A percentile compares a stretch with the other conserved stretches of the same genome.
These are phyloP conservation scores for Enteromius thamalakanensis DNA, from an alignment of 2,797 vertebrate genomes.

Conservation along the genomic window DNA sequence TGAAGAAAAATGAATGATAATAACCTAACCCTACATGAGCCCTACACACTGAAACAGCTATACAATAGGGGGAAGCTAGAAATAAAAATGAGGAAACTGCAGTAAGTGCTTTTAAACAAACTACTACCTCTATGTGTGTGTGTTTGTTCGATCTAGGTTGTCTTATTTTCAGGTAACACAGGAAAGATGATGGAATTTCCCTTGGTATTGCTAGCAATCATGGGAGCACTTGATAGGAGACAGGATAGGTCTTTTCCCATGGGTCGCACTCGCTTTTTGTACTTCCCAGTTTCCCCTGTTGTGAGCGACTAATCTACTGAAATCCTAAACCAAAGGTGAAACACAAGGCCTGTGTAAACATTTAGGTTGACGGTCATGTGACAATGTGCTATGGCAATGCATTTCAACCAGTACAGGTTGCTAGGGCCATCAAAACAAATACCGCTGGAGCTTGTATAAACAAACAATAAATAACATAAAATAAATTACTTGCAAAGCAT, in stretches of 20 bases:
- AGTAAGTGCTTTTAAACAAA: conserved; percentile 24
- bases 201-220: conserved; percentile 36
- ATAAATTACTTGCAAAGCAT: conserved; percentile 7
- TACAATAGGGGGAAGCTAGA: conserved; percentile 27
- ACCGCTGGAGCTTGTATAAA: neutral
- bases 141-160: conserved; percentile 25
- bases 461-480: neutral
- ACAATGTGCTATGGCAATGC: conserved; percentile 39
- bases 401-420: conserved; percentile 24
- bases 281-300: conserved; percentile 49
- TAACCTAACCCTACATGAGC: neutral
- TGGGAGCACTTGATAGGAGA: conserved; percentile 31
- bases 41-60: neutral
- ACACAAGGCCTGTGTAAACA: conserved; percentile 54
- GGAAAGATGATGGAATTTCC: conserved; percentile 50
- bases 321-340: conserved; percentile 67
- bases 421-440: conserved; percentile 36
- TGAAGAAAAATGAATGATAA: conserved; percentile 13
- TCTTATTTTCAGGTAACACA: conserved; percentile 40
- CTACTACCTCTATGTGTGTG: conserved; percentile 18
- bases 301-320: conserved; percentile 64
- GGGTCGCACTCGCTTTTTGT: conserved; percentile 34
- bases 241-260: conserved; percentile 40
- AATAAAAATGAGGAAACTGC: conserved; percentile 24
- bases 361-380: conserved; percentile 47